These are phyloP conservation scores for Triops longicaudatus DNA, from an alignment of 1,140 invertebrate genomes.

Conservation along the genomic window DNA sequence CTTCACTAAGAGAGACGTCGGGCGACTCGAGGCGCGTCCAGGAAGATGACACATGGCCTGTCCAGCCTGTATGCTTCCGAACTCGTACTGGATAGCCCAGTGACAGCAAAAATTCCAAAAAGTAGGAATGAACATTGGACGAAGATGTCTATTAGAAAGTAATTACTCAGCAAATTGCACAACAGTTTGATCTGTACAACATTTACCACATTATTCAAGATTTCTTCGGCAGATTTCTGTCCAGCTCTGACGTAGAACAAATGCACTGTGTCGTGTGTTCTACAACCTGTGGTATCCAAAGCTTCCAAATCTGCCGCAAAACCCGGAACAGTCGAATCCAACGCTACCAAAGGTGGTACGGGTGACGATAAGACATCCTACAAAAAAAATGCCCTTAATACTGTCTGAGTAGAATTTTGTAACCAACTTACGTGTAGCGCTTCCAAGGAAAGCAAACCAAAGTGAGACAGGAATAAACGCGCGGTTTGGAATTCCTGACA, in stretches of 20 bases:
- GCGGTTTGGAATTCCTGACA: slow-evolving; percentile 90
- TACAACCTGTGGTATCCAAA: slow-evolving; percentile 68
- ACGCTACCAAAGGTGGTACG: slow-evolving; percentile 56
- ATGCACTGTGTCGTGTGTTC: slow-evolving; percentile 86
- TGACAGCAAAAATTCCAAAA: slow-evolving; percentile 67
- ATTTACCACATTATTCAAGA: slow-evolving; percentile 69
- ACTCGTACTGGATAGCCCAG: slow-evolving; percentile 81
- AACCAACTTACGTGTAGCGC: slow-evolving; percentile 43
- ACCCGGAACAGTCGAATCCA: slow-evolving; percentile 61
- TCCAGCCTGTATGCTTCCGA: slow-evolving; percentile 76
- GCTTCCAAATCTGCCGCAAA: slow-evolving; percentile 63
- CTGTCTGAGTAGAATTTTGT: not conserved
- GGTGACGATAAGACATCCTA: slow-evolving; percentile 40
- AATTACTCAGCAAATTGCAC: slow-evolving; percentile 7
- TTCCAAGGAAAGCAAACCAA: slow-evolving; percentile 79
- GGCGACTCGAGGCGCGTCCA: slow-evolving; percentile 46
- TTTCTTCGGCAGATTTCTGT: slow-evolving; percentile 64
- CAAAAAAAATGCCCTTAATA: slow-evolving; percentile 29
- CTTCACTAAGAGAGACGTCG: slow-evolving; percentile 19
- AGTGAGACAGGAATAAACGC: slow-evolving; percentile 84
- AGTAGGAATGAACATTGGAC: slow-evolving; percentile 55
- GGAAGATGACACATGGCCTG: slow-evolving; percentile 71
- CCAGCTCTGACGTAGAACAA: slow-evolving; percentile 87
- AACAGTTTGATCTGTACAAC: not conserved
- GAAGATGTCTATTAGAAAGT: slow-evolving; percentile 39